Percentiles rank a stretch among this genome's conserved stretches.
Conservation (phyloP, 2,797 vertebrate species). For the Microctenopoma stevenorrisi region DNA sequence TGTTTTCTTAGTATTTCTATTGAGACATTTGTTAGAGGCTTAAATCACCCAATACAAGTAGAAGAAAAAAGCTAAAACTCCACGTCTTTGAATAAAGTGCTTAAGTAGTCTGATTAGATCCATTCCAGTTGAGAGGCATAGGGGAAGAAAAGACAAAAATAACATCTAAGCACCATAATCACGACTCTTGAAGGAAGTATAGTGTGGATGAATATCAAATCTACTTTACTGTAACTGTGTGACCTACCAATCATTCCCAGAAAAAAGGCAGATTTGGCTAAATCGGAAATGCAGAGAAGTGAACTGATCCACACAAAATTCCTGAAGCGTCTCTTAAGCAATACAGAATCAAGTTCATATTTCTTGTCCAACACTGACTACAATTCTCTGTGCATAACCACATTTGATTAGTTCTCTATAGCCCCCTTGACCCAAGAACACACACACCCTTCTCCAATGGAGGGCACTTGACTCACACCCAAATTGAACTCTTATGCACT, state of each 20-base stretch:
- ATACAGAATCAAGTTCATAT: conserved; percentile 66
- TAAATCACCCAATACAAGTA: conserved; percentile 7
- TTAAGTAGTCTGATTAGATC: not conserved
- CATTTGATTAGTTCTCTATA: conserved; percentile 70
- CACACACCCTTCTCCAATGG: conserved; percentile 51
- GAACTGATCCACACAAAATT: conserved; percentile 22
- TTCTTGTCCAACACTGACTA: conserved; percentile 64
- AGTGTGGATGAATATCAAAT: conserved; percentile 44
- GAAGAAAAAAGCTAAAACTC: conserved; percentile 2
- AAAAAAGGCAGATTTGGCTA: conserved; percentile 14
- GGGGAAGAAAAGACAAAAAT: not conserved
- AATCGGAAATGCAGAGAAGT: conserved; percentile 24
- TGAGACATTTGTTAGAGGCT: conserved; percentile 2
- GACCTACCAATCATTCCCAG: conserved; percentile 30
- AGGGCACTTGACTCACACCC: conserved; percentile 80
- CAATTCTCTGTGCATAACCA: conserved; percentile 58
- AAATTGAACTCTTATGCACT: conserved; percentile 72
- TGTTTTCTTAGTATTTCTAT: not conserved
- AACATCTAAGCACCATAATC: conserved; percentile 4
- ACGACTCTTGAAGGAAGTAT: not conserved
- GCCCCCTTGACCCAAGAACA: conserved; percentile 25
- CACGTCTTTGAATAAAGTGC: not conserved
- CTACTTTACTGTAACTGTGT: not conserved
- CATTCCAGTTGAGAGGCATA: not conserved
- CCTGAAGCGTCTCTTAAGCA: conserved; percentile 59